Evolutionary conservation across 2,888 invertebrate species (phyloP).

Genomic region (Diarsia brunnea): DNA sequence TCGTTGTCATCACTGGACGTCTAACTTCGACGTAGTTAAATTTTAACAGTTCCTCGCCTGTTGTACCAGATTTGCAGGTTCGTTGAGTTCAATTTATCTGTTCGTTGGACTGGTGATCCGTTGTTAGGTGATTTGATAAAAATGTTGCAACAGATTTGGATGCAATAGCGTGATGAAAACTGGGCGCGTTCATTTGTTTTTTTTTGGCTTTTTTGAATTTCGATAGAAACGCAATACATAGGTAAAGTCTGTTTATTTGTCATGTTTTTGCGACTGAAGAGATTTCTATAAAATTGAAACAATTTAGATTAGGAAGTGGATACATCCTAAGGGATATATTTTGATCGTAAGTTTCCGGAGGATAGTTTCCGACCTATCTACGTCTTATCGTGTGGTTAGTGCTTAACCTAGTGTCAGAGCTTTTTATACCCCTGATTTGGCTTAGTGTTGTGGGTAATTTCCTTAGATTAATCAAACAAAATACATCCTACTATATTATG

Average conservation of each 20-base stretch:
- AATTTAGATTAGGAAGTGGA: too few species aligned
- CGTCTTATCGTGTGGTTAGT: too few species aligned
- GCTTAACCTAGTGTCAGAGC: too few species aligned
- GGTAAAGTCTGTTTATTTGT: neutral
- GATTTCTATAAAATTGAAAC: too few species aligned
- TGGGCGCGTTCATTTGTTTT: neutral
- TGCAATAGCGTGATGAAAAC: neutral
- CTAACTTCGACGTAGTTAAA: slow-evolving; percentile 50
- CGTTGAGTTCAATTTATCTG: slow-evolving; percentile 44
- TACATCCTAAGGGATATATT: neutral
- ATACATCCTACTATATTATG: too few species aligned
- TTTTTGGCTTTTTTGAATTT: neutral
- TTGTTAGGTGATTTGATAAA: slow-evolving; percentile 13
- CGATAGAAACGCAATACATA: too few species aligned
- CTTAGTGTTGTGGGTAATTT: neutral
- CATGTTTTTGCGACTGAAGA: neutral
- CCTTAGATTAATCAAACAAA: neutral
- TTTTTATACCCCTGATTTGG: too few species aligned
- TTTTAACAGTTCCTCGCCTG: slow-evolving; percentile 52
- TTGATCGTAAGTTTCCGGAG: neutral
- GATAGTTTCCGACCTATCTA: neutral
- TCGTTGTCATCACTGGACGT: slow-evolving; percentile 17
- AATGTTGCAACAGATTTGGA: neutral
- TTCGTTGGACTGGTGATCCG: slow-evolving; percentile 27
- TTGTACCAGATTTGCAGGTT: slow-evolving; percentile 46